phyloP scores from a whole-genome alignment of 2,113 vertebrate genomes.

The Hydropotes inermis region DNA sequence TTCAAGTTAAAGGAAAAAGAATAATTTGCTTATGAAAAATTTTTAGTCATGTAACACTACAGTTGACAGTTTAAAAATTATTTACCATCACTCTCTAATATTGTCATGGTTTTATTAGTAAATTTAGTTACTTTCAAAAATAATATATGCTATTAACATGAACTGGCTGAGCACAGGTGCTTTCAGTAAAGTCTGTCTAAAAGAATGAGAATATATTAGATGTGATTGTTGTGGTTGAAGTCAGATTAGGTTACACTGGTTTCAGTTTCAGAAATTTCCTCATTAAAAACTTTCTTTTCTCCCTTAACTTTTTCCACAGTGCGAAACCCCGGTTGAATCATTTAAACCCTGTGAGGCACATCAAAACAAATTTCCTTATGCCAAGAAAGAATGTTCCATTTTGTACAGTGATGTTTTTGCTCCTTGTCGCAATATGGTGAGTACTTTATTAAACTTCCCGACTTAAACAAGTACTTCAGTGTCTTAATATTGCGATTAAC shows the following conservation, averaged over 20 bases:
- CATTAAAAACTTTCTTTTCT: neutral
- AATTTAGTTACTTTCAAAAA: neutral
- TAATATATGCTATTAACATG: neutral
- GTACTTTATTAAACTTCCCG: constrained; percentile 74
- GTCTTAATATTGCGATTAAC: neutral
- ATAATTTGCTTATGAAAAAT: neutral
- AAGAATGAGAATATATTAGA: neutral
- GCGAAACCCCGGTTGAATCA: constrained; percentile 89
- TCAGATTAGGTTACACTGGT: neutral
- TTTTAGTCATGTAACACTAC: neutral
- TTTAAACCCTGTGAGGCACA: constrained; percentile 94
- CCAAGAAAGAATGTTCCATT: constrained; percentile 96
- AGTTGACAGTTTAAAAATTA: neutral
- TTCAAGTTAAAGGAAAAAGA: neutral
- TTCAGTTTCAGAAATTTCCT: neutral
- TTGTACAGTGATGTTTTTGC: constrained; percentile 97
- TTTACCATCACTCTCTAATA: neutral
- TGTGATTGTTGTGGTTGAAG: neutral
- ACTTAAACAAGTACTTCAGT: neutral
- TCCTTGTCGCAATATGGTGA: constrained; percentile 96
- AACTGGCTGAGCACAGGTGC: neutral
- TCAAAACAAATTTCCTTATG: constrained; percentile 96
- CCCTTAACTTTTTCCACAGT: constrained; percentile 81
- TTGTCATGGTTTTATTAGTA: neutral
- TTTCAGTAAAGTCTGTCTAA: neutral